Percentiles rank a stretch among this genome's conserved stretches.
Evolutionary conservation across 1,140 invertebrate species (phyloP).

Genomic region (Pogonus chalceus): DNA sequence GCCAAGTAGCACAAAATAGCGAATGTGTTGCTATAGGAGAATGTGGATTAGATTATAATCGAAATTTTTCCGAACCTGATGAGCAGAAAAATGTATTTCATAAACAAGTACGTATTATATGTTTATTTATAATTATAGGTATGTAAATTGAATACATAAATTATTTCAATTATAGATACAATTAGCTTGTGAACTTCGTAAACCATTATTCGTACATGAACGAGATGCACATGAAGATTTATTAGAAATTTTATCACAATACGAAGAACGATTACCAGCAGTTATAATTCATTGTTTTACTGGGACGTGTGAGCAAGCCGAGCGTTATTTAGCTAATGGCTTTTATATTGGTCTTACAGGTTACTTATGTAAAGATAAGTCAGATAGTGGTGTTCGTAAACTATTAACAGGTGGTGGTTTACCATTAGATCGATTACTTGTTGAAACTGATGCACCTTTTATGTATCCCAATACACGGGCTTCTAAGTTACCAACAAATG

Average conservation of each 20-base stretch:
- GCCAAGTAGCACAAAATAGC: constrained; percentile 61
- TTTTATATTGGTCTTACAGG: constrained; percentile 82
- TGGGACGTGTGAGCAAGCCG: constrained; percentile 74
- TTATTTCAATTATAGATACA: constrained; percentile 49
- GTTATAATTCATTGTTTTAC: constrained; percentile 90
- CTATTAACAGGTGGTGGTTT: constrained; percentile 69
- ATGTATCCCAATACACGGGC: constrained; percentile 94
- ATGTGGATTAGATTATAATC: constrained; percentile 89
- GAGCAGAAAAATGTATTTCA: constrained; percentile 80
- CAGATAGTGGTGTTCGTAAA: constrained; percentile 76
- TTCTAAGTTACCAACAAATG: constrained; percentile 75
- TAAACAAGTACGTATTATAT: constrained; percentile 56
- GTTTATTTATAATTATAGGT: background rate
- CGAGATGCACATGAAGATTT: constrained; percentile 80
- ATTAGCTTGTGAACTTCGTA: constrained; percentile 74
- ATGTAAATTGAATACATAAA: background rate
- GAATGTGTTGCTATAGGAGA: constrained; percentile 91
- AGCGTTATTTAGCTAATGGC: constrained; percentile 76
- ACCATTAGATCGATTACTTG: constrained; percentile 72
- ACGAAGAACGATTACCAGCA: constrained; percentile 56
- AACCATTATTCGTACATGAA: constrained; percentile 87
- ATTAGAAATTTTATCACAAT: constrained; percentile 46
- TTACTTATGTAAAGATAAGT: constrained; percentile 90
- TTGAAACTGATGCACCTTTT: constrained; percentile 90
- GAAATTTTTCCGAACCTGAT: constrained; percentile 84